Percentiles rank a stretch among this genome's conserved stretches.
Conservation (phyloP, 2,113 vertebrate genomes). For the Kobus ellipsiprymnus region DNA sequence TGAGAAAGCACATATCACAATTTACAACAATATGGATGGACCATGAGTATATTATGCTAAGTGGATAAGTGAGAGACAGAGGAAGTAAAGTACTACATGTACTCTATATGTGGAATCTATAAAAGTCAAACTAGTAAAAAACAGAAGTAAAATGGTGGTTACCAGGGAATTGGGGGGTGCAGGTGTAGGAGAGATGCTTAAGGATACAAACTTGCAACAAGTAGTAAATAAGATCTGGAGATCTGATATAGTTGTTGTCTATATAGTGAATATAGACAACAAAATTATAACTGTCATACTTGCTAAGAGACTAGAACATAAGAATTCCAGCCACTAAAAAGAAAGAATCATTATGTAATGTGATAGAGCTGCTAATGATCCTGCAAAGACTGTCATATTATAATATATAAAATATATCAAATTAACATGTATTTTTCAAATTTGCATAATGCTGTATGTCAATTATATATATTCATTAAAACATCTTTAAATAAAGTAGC, state of each 20-base stretch:
- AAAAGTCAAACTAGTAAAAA: neutral
- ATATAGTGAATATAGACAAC: neutral
- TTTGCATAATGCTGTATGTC: neutral
- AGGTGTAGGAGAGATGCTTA: neutral
- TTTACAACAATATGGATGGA: neutral
- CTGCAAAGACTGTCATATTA: neutral
- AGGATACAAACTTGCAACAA: neutral
- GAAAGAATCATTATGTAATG: neutral
- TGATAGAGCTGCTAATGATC: neutral
- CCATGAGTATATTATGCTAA: neutral
- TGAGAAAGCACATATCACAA: neutral
- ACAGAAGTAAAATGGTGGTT: neutral
- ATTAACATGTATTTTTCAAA: neutral
- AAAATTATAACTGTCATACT: neutral
- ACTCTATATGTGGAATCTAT: neutral
- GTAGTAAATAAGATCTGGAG: neutral
- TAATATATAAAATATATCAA: neutral
- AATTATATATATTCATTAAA: neutral
- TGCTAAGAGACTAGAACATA: neutral
- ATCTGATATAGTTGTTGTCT: neutral
- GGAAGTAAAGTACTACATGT: neutral
- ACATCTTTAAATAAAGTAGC: neutral
- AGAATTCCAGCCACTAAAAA: neutral
- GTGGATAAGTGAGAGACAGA: neutral
- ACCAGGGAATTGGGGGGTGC: neutral